Percentiles rank a stretch among this genome's conserved stretches.
Conservation (phyloP, 2,113 vertebrate genomes). For the Ancistrus triradiatus region DNA sequence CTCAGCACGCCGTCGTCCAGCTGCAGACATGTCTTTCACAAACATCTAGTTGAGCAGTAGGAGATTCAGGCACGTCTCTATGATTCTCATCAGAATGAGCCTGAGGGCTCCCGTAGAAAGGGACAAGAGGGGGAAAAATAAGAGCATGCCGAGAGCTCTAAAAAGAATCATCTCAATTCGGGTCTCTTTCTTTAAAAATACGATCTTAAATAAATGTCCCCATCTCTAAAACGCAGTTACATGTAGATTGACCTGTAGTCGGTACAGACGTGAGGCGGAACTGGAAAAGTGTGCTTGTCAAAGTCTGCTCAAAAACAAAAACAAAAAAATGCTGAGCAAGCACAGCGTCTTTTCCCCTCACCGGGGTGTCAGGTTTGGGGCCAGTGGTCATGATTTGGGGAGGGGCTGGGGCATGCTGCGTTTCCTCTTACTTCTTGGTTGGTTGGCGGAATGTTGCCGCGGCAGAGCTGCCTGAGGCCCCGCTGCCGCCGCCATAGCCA, state of each 20-base stretch:
- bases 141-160: slow-evolving; percentile 48
- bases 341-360: slow-evolving; percentile 58
- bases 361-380: slow-evolving; percentile 24
- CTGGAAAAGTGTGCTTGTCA: slow-evolving; percentile 33
- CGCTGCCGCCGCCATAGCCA: slow-evolving; percentile 78
- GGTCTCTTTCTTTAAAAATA: slow-evolving; percentile 59
- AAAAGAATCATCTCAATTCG: slow-evolving; percentile 49
- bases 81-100: slow-evolving; percentile 42
- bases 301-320: slow-evolving; percentile 44
- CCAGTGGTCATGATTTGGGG: slow-evolving; percentile 67
- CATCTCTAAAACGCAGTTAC: slow-evolving; percentile 49
- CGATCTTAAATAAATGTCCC: slow-evolving; percentile 44
- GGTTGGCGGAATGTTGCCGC: slow-evolving; percentile 85
- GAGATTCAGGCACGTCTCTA: slow-evolving; percentile 49
- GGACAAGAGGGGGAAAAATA: slow-evolving; percentile 31
- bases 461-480: slow-evolving; percentile 74
- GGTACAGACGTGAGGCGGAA: no score
- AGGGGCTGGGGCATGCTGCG: slow-evolving; percentile 74
- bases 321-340: slow-evolving; percentile 26
- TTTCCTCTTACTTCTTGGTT: slow-evolving; percentile 94
- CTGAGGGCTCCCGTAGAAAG: slow-evolving; percentile 43
- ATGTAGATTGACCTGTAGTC: slow-evolving; percentile 30
- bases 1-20: slow-evolving; percentile 29
- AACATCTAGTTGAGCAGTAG: no score
- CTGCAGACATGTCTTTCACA: slow-evolving; percentile 15